phyloP scores from a whole-genome alignment of 1,140 invertebrate genomes.

The Condylostylus longicornis region DNA sequence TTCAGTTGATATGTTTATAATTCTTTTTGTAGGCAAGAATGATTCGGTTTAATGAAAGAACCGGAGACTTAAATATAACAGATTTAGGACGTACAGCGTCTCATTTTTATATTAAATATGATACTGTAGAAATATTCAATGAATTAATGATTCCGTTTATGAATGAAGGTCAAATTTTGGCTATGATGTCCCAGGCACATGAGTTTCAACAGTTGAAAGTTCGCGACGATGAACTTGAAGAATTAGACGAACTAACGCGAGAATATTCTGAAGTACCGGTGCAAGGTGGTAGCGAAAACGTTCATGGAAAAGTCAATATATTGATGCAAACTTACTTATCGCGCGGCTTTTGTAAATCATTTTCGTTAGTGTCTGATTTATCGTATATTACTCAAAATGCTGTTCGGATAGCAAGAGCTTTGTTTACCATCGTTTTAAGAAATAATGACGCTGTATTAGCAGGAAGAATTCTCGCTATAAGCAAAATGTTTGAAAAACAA shows the following conservation, averaged over 20 bases:
- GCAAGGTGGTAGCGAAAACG: constrained; percentile 70
- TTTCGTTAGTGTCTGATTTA: constrained; percentile 85
- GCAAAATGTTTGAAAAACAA: constrained; percentile 80
- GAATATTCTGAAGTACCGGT: constrained; percentile 62
- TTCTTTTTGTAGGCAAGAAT: too few relatives aligned
- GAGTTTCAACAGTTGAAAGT: constrained; percentile 96
- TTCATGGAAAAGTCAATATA: constrained; percentile 90
- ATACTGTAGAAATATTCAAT: constrained; percentile 87
- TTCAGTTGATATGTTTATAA: too few relatives aligned
- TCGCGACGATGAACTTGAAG: constrained; percentile 85
- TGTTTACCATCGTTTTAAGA: constrained; percentile 87
- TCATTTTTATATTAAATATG: constrained; percentile 95
- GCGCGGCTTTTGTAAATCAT: constrained; percentile 58
- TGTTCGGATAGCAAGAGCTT: constrained; percentile 70
- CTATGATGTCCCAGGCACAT: constrained; percentile 76
- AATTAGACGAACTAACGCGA: constrained; percentile 60
- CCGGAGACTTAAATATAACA: constrained; percentile 66
- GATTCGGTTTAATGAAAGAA: constrained; percentile 78
- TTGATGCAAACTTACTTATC: constrained; percentile 86
- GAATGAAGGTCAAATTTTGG: constrained; percentile 74
- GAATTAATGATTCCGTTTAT: constrained; percentile 62
- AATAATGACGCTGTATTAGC: constrained; percentile 83
- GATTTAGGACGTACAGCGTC: constrained; percentile 92
- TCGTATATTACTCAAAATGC: constrained; percentile 91
- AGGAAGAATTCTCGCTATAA: constrained; percentile 58